Base-by-base conservation (phyloP, 2,888 invertebrate genomes). In the Nomada lathburiana region DNA sequence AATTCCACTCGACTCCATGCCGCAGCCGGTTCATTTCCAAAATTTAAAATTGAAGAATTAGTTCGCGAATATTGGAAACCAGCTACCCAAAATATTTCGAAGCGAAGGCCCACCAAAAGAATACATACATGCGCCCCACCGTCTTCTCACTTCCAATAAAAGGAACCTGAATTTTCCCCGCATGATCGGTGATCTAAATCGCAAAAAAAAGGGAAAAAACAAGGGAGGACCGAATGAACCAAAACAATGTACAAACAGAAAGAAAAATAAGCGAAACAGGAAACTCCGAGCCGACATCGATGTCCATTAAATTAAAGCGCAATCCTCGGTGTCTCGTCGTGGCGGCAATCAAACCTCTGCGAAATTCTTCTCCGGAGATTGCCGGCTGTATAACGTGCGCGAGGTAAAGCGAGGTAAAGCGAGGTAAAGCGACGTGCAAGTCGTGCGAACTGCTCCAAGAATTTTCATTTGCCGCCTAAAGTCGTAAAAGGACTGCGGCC, bases 401-500 rank as follows among this genome's bases (percentile, higher is more conserved):
- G 64, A 11, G 53, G 57, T 20, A 57, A 69, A 65, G 52, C 18
- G 69, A 68, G n/a, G n/a, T n/a, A n/a, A n/a, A n/a, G 57, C 67
- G 64, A 11, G 53, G 57, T 20, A 57, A 69, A 65, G 52, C 18
- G 69, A 68, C 53, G 70, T 20, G 60, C 68, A 29, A 76, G 67
- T 80, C 79, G 71, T 62, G 71, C 71, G n/a, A 82, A 83, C 71
- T 75, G 64, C 52, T 77, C 83, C 20, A 83, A 83, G 83, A 83
- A 83, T 83, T 83, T 78, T 83, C 83, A 83, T 83, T 82, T 83
- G 74, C 71, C 57, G 70, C 57, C 63, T 26, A 67, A 76, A 76
- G 75, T 75, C 82, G 76, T 78, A 68, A 76, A 82, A 55, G 73
- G 53, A 70, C 67, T 63, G 64, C 63, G 65, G n/a, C 52, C 65